Conservation (phyloP, 2,797 vertebrate species). For the Bradypus variegatus region DNA sequence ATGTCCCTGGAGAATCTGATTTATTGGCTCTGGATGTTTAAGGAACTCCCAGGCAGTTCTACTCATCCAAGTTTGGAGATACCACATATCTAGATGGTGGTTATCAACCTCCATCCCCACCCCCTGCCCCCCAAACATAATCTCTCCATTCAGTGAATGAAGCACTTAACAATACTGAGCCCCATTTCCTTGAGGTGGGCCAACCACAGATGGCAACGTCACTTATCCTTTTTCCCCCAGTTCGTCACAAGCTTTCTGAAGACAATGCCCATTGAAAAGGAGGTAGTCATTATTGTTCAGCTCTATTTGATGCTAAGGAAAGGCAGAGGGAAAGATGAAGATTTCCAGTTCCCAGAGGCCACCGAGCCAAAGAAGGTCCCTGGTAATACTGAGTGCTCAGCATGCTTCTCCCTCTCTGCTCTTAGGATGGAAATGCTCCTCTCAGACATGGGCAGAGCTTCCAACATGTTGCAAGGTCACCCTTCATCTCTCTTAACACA, state of each 20-base stretch:
- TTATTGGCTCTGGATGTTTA: neutral
- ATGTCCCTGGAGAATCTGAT: neutral
- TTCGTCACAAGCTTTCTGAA: neutral
- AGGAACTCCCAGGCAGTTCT: neutral
- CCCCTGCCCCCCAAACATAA: neutral
- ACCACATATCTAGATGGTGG: neutral
- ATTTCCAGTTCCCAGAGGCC: neutral
- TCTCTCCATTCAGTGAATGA: neutral
- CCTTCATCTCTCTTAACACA: neutral
- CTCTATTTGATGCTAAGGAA: neutral
- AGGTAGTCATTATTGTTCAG: neutral
- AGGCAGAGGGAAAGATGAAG: neutral
- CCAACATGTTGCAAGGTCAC: neutral
- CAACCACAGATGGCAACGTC: neutral
- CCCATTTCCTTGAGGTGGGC: neutral
- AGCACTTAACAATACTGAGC: neutral
- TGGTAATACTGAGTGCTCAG: neutral
- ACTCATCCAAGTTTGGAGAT: neutral
- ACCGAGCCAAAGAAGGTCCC: neutral
- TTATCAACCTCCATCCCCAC: neutral
- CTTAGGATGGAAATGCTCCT: neutral
- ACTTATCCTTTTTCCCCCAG: neutral
- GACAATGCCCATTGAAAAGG: neutral
- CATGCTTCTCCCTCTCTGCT: neutral
- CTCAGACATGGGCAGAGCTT: neutral